These are phyloP conservation scores for Nomada fabriciana DNA, from an alignment of 2,888 invertebrate genomes.

Conservation along the genomic window DNA sequence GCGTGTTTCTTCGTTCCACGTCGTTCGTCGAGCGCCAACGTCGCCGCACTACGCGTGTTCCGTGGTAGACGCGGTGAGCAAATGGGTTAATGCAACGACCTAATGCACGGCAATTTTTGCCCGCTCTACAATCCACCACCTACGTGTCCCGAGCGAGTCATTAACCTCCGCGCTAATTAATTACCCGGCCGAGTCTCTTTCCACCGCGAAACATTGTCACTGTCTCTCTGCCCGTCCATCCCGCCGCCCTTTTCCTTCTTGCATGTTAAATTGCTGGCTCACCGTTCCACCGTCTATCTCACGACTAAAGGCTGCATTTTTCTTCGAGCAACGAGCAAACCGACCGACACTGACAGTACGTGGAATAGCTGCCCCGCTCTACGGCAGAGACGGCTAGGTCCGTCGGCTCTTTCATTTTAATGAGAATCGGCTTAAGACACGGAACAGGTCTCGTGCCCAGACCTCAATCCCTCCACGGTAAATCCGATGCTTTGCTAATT, in stretches of 20 bases:
- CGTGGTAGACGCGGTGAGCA: constrained; percentile 57
- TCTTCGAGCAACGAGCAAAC: neutral
- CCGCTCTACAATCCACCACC: constrained; percentile 52
- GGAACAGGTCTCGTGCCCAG: constrained; percentile 45
- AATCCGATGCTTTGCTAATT: constrained; percentile 63
- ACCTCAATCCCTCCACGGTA: constrained; percentile 56
- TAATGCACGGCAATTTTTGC: constrained; percentile 64
- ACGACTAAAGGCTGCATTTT: constrained; percentile 22
- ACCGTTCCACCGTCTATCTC: constrained; percentile 21
- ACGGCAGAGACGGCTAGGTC: constrained; percentile 7
- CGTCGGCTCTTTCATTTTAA: constrained; percentile 59
- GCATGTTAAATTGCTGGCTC: neutral
- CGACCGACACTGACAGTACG: constrained; percentile 10
- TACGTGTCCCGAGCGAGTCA: constrained; percentile 64
- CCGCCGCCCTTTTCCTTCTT: constrained; percentile 21
- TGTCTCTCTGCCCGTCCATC: constrained; percentile 9
- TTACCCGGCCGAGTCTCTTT: constrained; percentile 59
- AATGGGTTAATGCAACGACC: constrained; percentile 71
- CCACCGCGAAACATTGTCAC: constrained; percentile 46
- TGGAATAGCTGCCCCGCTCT: neutral
- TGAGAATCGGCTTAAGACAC: constrained; percentile 61
- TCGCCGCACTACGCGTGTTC: constrained; percentile 53
- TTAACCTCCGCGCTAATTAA: constrained; percentile 70
- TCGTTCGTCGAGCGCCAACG: neutral
- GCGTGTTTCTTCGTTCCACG: constrained; percentile 10